A percentile compares a stretch with the other conserved stretches of the same genome.
Conservation (phyloP, 1,140 invertebrate genomes). For the Drosophila novamexicana region DNA sequence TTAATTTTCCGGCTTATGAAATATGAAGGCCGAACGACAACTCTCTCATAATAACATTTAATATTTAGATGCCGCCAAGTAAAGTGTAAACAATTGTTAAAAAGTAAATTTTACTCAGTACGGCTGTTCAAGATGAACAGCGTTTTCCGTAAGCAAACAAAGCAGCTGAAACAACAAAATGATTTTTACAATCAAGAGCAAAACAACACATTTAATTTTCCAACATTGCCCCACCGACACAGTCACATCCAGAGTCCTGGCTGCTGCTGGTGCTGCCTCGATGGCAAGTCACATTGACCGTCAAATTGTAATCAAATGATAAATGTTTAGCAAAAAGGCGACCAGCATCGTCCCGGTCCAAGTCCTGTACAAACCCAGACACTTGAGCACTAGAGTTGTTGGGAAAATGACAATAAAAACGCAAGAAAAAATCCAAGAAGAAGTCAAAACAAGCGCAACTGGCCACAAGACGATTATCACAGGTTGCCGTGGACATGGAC, state of each 20-base stretch:
- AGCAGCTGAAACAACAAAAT: constrained; percentile 57
- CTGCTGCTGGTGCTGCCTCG: constrained; percentile 13
- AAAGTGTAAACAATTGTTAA: constrained; percentile 55
- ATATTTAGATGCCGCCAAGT: constrained; percentile 50
- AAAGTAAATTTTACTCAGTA: constrained; percentile 63
- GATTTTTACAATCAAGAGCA: constrained; percentile 53
- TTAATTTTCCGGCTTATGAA: constrained; percentile 66
- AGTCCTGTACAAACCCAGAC: constrained; percentile 2
- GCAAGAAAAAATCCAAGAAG: constrained; percentile 1
- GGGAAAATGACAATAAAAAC: constrained; percentile 47
- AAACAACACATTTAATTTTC: constrained; percentile 58
- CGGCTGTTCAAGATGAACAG: not conserved
- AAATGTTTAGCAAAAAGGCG: constrained; percentile 57
- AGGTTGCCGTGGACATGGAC: constrained; percentile 56
- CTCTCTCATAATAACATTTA: constrained; percentile 53
- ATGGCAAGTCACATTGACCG: constrained; percentile 61
- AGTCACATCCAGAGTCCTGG: constrained; percentile 1
- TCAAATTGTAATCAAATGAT: constrained; percentile 75
- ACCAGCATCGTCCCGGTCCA: constrained; percentile 8
- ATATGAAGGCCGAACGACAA: constrained; percentile 56
- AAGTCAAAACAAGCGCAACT: constrained; percentile 39
- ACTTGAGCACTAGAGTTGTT: constrained; percentile 36
- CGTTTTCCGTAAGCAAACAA: constrained; percentile 40
- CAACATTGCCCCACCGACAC: constrained; percentile 12
- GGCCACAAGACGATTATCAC: constrained; percentile 72